Percentiles rank a stretch among this genome's conserved stretches.
Conservation (phyloP, 2,113 vertebrate species). For the Phrynosoma blainvillii region DNA sequence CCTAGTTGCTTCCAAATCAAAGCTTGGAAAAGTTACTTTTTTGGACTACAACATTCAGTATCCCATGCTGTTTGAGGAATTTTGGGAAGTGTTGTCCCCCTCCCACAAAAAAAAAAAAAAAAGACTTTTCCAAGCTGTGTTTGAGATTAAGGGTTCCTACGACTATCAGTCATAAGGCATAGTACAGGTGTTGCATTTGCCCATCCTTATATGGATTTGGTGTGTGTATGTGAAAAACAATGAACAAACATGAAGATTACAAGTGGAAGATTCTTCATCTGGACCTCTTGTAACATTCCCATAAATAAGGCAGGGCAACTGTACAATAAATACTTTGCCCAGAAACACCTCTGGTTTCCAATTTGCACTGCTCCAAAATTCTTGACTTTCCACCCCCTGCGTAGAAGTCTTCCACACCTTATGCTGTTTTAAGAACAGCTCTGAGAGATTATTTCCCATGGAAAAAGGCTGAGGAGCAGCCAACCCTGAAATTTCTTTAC, state of each 20-base stretch:
- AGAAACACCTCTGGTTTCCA: background rate
- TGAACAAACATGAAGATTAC: background rate
- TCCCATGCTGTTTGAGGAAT: background rate
- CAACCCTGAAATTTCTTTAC: background rate
- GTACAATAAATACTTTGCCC: background rate
- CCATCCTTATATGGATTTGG: background rate
- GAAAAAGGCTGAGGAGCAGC: background rate
- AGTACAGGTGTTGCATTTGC: background rate
- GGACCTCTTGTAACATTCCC: background rate
- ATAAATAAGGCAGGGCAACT: background rate
- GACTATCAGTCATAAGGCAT: background rate
- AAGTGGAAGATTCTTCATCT: background rate
- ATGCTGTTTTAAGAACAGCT: background rate
- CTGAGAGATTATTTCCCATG: background rate
- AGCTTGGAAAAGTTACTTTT: no score
- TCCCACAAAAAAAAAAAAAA: no score
- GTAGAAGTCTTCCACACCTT: background rate
- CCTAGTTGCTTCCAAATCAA: background rate
- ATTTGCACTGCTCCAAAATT: background rate
- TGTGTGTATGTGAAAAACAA: background rate
- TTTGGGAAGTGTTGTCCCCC: background rate
- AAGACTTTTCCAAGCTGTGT: background rate
- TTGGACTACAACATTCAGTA: no score
- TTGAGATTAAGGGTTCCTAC: background rate
- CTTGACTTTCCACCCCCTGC: background rate